Conservation (phyloP, 2,888 invertebrate species). For the Chaitophorus viminalis region DNA sequence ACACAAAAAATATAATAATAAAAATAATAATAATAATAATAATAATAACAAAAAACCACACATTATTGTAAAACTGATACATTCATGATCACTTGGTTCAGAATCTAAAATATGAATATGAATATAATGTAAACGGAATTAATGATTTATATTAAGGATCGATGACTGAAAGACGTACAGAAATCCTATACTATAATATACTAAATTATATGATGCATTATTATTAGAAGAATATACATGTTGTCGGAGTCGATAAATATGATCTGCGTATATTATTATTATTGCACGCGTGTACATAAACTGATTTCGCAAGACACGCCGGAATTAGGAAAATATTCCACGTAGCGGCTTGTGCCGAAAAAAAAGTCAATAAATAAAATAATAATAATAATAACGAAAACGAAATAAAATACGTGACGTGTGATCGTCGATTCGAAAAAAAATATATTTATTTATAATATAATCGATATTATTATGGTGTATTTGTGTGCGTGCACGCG, state of each 20-base stretch:
- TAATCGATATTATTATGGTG: constrained; percentile 3
- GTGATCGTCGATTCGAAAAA: background rate
- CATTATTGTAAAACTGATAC: too few species aligned
- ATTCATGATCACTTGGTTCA: too few species aligned
- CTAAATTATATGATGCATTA: too few species aligned
- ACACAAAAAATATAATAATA: too few species aligned
- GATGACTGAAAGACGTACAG: background rate
- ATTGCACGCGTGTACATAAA: background rate
- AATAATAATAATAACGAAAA: constrained; percentile 15
- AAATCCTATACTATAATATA: background rate
- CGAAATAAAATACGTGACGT: constrained; percentile 45
- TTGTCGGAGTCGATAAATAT: background rate
- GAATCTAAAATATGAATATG: too few species aligned
- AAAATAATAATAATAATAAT: too few species aligned
- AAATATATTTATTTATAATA: too few species aligned
- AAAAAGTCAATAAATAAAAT: background rate
- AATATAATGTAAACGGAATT: too few species aligned
- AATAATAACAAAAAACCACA: too few species aligned
- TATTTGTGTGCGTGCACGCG: background rate
- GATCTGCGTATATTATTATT: too few species aligned
- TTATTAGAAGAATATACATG: too few species aligned
- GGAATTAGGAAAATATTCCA: constrained; percentile 41
- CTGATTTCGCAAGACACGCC: constrained; percentile 45
- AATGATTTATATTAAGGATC: background rate
- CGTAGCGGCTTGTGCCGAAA: constrained; percentile 43